Percentiles rank a stretch among this genome's conserved stretches.
phyloP scores from a whole-genome alignment of 2,113 vertebrate genomes.

The Oreochromis tanganicae region DNA sequence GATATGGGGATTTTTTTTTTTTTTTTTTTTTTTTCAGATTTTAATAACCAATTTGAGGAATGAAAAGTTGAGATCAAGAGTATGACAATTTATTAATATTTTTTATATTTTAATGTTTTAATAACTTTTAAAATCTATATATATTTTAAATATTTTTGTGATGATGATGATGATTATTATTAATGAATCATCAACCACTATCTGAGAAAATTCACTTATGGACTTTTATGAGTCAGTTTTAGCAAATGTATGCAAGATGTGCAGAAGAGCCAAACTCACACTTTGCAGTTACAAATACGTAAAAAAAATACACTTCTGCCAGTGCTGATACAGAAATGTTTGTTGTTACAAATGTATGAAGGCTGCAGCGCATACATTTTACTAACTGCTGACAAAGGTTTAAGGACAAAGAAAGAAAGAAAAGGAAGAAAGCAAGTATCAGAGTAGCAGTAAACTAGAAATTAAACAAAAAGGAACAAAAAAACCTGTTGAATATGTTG shows the following conservation, averaged over 20 bases:
- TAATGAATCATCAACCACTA: background rate
- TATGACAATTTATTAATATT: slow-evolving; percentile 4
- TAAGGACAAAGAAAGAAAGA: background rate
- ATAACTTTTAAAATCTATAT: background rate
- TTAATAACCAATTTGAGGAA: slow-evolving; percentile 40
- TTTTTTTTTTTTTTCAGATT: slow-evolving; percentile 30
- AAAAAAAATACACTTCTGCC: background rate
- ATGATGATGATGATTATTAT: background rate
- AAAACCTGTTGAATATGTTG: background rate
- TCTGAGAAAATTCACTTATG: background rate
- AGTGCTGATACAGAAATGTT: background rate
- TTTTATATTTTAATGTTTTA: background rate
- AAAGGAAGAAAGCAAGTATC: background rate
- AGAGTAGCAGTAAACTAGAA: background rate
- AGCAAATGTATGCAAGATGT: background rate
- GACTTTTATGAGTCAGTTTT: background rate
- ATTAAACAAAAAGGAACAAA: background rate
- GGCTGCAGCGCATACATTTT: background rate
- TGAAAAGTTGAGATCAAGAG: slow-evolving; percentile 47
- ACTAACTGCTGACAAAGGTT: background rate
- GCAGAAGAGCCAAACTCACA: background rate
- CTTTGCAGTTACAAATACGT: background rate
- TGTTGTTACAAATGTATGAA: background rate
- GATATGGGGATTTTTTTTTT: no score
- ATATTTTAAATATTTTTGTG: background rate